A percentile compares a stretch with the other conserved stretches of the same genome.
Evolutionary conservation across 1,140 invertebrate species (phyloP).

Genomic region (Latrodectus geometricus): DNA sequence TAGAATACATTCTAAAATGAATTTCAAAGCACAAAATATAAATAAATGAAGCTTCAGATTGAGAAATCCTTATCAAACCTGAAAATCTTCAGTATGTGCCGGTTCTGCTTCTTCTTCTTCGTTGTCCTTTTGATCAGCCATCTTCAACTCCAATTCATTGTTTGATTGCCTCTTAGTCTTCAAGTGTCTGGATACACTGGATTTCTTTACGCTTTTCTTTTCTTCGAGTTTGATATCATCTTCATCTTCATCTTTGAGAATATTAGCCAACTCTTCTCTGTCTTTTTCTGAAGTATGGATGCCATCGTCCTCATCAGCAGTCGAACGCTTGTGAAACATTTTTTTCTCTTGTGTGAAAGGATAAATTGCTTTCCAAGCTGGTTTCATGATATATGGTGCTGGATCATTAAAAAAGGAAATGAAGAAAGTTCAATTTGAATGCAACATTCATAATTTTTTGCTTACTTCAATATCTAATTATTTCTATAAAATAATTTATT

Average conservation of each 20-base stretch:
- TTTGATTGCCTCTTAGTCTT: conserved; percentile 43
- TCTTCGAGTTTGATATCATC: background rate
- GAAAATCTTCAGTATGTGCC: conserved; percentile 10
- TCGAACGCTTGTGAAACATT: conserved; percentile 27
- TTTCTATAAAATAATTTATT: too few species aligned
- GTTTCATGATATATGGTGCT: conserved; percentile 28
- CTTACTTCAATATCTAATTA: too few species aligned
- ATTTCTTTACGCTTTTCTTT: background rate
- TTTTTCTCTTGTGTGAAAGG: background rate
- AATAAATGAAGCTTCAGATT: background rate
- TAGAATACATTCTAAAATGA: background rate
- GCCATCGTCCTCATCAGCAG: background rate
- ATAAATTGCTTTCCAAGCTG: conserved; percentile 39
- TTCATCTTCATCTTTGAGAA: conserved; percentile 49
- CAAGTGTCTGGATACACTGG: background rate
- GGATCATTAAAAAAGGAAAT: background rate
- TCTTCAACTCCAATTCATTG: background rate
- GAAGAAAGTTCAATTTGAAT: background rate
- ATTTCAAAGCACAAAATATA: background rate
- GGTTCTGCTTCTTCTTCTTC: conserved; percentile 6
- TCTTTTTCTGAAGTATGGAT: conserved; percentile 7
- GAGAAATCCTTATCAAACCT: conserved; percentile 1
- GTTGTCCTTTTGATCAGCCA: background rate
- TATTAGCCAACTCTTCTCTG: conserved; percentile 11
- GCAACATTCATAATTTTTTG: too few species aligned